Percentiles rank a stretch among this genome's conserved stretches.
Evolutionary conservation across 2,797 vertebrate species (phyloP).

Genomic region (Paedocypris micromegethes): DNA sequence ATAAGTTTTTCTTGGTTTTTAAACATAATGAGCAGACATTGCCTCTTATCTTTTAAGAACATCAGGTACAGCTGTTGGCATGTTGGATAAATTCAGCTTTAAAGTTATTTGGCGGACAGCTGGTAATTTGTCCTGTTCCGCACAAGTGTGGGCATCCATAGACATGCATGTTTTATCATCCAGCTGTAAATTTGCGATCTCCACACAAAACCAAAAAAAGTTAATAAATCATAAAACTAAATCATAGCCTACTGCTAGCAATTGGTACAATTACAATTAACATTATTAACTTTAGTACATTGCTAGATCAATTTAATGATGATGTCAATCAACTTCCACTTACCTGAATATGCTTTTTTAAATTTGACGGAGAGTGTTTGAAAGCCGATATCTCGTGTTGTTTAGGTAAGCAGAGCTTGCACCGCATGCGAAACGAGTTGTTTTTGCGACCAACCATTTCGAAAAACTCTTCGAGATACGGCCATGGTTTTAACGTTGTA

Average conservation of each 20-base stretch:
- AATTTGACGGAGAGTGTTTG: slow-evolving; percentile 2
- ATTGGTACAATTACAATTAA: slow-evolving; percentile 17
- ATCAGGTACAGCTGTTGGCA: slow-evolving; percentile 23
- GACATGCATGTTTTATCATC: slow-evolving; percentile 19
- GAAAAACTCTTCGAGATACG: not conserved
- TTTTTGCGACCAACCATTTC: slow-evolving; percentile 18
- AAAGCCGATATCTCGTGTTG: slow-evolving; percentile 11
- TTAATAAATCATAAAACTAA: too few relatives aligned
- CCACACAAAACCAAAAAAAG: slow-evolving; percentile 11
- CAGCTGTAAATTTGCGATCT: slow-evolving; percentile 11
- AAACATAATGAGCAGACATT: slow-evolving; percentile 32
- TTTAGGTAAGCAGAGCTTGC: slow-evolving; percentile 18
- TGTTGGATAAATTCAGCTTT: slow-evolving; percentile 27
- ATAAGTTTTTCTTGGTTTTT: slow-evolving; percentile 16
- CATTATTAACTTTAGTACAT: slow-evolving; percentile 1
- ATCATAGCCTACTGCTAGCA: slow-evolving; percentile 23
- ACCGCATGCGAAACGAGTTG: slow-evolving; percentile 25
- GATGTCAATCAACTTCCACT: not conserved
- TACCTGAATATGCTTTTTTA: slow-evolving; percentile 13
- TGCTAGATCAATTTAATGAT: slow-evolving; percentile 14
- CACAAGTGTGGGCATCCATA: not conserved
- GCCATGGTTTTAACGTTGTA: too few relatives aligned
- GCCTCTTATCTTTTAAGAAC: slow-evolving; percentile 27
- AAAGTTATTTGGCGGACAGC: slow-evolving; percentile 29
- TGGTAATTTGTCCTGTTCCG: slow-evolving; percentile 13